Conservation (phyloP, 2,113 vertebrate genomes). For the Trichechus manatus region DNA sequence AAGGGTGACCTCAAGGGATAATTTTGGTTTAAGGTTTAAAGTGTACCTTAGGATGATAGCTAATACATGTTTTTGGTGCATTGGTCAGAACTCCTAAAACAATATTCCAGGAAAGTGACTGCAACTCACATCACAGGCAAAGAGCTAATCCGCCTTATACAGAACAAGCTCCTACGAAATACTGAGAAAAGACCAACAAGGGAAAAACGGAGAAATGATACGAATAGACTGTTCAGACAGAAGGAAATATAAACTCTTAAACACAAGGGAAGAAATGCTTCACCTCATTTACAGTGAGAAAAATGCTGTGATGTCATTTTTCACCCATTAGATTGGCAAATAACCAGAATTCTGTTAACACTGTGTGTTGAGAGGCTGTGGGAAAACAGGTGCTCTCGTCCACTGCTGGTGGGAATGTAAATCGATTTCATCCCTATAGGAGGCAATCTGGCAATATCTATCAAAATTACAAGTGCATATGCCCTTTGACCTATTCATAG, state of each 20-base stretch:
- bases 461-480: slow-evolving; percentile 55
- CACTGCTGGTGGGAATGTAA: slow-evolving; percentile 50
- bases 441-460: slow-evolving; percentile 23
- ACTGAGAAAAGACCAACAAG: slow-evolving; percentile 10
- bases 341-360: slow-evolving; percentile 35
- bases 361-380: not conserved
- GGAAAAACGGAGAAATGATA: not conserved
- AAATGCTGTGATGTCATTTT: slow-evolving; percentile 34
- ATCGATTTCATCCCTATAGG: slow-evolving; percentile 58
- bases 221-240: not conserved
- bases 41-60: not conserved
- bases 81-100: slow-evolving; percentile 1
- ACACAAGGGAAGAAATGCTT: not conserved
- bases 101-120: not conserved
- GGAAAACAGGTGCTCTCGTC: slow-evolving; percentile 64
- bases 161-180: slow-evolving; percentile 11
- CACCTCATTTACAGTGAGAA: slow-evolving; percentile 13
- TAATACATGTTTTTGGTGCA: not conserved
- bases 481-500: slow-evolving; percentile 39
- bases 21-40: not conserved
- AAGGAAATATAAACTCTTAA: slow-evolving; percentile 41
- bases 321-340: slow-evolving; percentile 40
- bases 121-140: not conserved
- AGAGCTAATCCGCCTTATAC: not conserved
- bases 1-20: not conserved